Evolutionary conservation across 1,140 invertebrate species (phyloP), one percentile per base, ranked within the genome.

Genomic region (Macrosteles quadrilineatus): DNA sequence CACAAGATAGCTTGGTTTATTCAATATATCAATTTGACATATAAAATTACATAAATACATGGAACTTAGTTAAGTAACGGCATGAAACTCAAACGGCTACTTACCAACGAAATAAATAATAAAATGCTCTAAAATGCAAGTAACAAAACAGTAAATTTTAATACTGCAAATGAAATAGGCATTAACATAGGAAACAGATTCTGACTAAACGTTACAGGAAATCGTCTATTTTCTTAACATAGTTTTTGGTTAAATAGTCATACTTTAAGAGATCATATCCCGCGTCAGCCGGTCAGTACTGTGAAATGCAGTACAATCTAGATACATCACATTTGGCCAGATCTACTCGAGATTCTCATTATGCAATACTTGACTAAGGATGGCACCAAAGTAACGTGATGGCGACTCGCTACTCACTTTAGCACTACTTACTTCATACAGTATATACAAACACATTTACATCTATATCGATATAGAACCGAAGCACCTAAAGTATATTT

Each of bases 81-180:
- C 6, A 23, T 23, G 17, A n/a, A 50, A 23, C n/a, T 19, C 47
- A n/a, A 23, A 50, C 47, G 17, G 47, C 47, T 50, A 19, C 47
- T n/a, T 50, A 50, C n/a, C 4, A 19, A 50, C 17, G 23, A 59
- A 59, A 59, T 59, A 59, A 59, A 59, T 59, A 59, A 59, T 59
- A 23, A 59, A 59, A 59, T 59, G 55, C 55, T 25, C 21, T 59
- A 30, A 59, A 59, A 59, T 59, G 55, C 55, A 59, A 59, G 4
- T 6, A 29, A 23, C 32, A 6, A 14, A 59, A 59, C 47, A 53
- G 47, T 59, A 59, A 23, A 27, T 11, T 59, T 50, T 50, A 59
- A 59, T 59, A 59, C 55, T 59, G 55, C 12, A 27, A n/a, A 27
- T 11, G 11, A 30, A 11, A 27, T 11, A 11, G 25, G 55, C 9